Evolutionary conservation across 2,113 vertebrate genomes (phyloP).

Genomic region (Macaca mulatta): DNA sequence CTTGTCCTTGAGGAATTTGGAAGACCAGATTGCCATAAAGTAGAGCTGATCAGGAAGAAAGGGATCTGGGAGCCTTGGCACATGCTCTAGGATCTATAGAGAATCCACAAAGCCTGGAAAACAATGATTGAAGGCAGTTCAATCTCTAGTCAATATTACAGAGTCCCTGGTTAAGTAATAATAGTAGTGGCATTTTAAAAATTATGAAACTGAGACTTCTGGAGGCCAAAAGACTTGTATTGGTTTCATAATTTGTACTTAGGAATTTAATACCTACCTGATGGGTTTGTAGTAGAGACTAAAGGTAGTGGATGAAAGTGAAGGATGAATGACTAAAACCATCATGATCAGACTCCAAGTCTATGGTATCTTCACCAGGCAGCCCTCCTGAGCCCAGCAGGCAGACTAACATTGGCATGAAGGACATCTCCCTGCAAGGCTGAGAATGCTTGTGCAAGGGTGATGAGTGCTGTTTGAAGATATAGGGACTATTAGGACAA

Average conservation of each 20-base stretch:
- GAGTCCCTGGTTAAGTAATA: neutral
- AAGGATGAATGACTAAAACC: neutral
- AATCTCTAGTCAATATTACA: neutral
- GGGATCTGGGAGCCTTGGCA: neutral
- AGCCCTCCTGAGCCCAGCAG: neutral
- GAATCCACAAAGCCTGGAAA: neutral
- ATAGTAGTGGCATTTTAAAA: neutral
- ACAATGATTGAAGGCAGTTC: neutral
- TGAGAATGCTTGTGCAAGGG: neutral
- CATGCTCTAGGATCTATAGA: neutral
- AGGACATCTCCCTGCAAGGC: neutral
- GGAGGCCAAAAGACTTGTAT: neutral
- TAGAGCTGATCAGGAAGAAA: neutral
- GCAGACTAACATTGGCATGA: neutral
- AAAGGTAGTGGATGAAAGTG: neutral
- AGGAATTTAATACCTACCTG: neutral
- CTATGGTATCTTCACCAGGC: neutral
- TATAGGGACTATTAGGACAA: neutral
- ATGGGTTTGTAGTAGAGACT: neutral
- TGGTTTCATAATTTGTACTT: neutral
- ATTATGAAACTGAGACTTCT: neutral
- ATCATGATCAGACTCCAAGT: neutral
- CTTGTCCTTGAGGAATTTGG: neutral
- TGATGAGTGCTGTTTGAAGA: neutral
- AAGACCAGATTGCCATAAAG: neutral